Conservation (phyloP, 1,140 invertebrate species). For the Achroia grisella region DNA sequence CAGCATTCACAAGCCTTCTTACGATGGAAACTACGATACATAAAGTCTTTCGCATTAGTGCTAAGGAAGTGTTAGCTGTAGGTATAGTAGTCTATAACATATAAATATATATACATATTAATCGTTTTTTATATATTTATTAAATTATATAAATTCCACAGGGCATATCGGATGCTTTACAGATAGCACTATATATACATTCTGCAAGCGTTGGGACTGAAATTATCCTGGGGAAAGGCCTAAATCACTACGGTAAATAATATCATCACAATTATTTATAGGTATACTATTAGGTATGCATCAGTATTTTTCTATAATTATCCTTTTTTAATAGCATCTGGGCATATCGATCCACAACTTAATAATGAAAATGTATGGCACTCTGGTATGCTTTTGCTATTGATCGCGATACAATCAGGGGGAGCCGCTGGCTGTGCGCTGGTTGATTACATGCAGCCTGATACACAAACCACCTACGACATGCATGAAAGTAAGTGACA, state of each 20-base stretch:
- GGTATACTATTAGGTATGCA: not conserved
- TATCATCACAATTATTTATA: not conserved
- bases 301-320: not conserved
- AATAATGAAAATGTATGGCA: constrained; percentile 57
- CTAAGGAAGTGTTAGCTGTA: constrained; percentile 41
- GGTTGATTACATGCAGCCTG: constrained; percentile 38
- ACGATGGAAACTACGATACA: constrained; percentile 19
- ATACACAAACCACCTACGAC: constrained; percentile 20
- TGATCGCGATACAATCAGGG: constrained; percentile 29
- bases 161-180: constrained; percentile 46
- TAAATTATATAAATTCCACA: constrained; percentile 18
- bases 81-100: constrained; percentile 5
- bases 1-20: constrained; percentile 20
- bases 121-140: constrained; percentile 3
- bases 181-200: constrained; percentile 53
- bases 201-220: constrained; percentile 49
- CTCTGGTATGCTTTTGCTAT: constrained; percentile 32
- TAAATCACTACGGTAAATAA: constrained; percentile 54
- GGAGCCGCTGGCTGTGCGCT: constrained; percentile 43
- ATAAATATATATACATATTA: too few relatives aligned
- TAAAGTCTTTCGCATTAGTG: constrained; percentile 34
- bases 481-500: constrained; percentile 48
- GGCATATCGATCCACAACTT: constrained; percentile 52
- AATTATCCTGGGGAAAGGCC: constrained; percentile 55
- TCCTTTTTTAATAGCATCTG: constrained; percentile 28